Conservation (phyloP, 2,888 invertebrate genomes). For the Neoaliturus tenellus region DNA sequence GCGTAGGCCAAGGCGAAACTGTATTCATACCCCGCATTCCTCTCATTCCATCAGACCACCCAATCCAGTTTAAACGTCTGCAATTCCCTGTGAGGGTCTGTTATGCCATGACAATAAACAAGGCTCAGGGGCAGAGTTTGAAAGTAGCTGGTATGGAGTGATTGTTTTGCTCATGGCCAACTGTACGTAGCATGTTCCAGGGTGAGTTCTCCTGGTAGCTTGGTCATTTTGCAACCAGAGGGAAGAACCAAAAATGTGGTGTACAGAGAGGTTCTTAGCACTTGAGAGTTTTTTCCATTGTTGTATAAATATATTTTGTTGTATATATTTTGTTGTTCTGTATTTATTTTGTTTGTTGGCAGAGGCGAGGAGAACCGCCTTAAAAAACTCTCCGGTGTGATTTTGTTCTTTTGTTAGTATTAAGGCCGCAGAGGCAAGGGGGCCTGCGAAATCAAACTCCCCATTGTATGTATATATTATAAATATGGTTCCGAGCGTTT, state of each 20-base stretch:
- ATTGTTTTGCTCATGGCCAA: slow-evolving; percentile 5
- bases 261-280: background rate
- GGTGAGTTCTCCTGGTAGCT: background rate
- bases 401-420: too few species aligned
- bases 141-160: background rate
- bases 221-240: background rate
- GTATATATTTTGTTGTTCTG: too few species aligned
- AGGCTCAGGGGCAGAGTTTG: background rate
- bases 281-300: too few species aligned
- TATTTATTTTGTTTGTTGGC: too few species aligned
- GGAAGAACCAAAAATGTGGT: background rate
- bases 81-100: background rate
- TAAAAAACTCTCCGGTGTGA: too few species aligned
- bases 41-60: background rate
- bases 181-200: background rate
- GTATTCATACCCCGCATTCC: slow-evolving; percentile 33
- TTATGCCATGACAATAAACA: background rate
- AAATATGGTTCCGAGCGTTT: too few species aligned
- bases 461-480: too few species aligned
- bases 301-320: too few species aligned
- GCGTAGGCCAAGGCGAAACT: background rate
- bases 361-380: too few species aligned
- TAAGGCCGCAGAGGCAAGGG: too few species aligned
- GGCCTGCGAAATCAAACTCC: too few species aligned
- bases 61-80: background rate